These are phyloP conservation scores for Rotaria macrura DNA, from an alignment of 2,888 invertebrate species.

Conservation along the genomic window DNA sequence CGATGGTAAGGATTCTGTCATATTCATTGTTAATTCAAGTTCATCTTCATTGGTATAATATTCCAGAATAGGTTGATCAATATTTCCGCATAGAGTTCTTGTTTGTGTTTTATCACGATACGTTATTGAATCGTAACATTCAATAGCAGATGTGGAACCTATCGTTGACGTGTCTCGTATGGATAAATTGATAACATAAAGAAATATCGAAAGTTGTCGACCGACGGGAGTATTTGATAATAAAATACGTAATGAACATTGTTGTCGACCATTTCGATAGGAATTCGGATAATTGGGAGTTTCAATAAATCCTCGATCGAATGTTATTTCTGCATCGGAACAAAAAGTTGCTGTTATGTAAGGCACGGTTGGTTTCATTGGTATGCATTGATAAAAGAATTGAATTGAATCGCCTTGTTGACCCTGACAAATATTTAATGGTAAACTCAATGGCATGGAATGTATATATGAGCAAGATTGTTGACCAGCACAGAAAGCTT, in stretches of 20 bases:
- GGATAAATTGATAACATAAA: neutral
- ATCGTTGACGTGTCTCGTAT: neutral
- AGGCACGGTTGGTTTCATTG: neutral
- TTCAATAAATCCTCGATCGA: neutral
- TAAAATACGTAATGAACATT: neutral
- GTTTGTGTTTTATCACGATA: neutral
- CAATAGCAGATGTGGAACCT: neutral
- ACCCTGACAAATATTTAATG: neutral
- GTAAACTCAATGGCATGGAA: neutral
- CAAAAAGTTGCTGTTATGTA: neutral
- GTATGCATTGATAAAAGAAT: neutral
- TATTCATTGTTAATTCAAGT: neutral
- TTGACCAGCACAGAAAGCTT: neutral
- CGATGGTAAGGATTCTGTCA: neutral
- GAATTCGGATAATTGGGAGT: neutral
- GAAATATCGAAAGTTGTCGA: neutral
- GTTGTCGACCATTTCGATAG: neutral
- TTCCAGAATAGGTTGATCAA: neutral
- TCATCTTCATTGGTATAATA: neutral
- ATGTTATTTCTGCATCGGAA: neutral
- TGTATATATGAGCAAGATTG: neutral
- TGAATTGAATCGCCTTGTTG: neutral
- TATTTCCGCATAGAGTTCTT: neutral
- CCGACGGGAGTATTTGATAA: neutral
- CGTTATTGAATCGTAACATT: neutral